These are phyloP conservation scores for Allacma fusca DNA, from an alignment of 2,888 invertebrate species.

Conservation along the genomic window DNA sequence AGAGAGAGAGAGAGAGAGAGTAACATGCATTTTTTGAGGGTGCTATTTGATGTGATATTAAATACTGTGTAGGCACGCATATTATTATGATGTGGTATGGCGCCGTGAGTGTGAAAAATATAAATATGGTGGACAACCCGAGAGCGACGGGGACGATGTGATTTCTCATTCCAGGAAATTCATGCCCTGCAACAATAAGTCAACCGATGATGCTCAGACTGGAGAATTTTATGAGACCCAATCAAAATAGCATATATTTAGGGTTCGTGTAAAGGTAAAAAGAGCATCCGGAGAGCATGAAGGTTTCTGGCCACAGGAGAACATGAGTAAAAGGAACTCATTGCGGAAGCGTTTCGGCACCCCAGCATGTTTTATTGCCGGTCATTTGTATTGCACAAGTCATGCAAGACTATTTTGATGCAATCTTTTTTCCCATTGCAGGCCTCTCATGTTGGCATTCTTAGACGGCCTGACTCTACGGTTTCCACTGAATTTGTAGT, in stretches of 20 bases:
- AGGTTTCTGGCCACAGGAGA: slow-evolving; percentile 36
- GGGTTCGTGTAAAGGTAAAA: slow-evolving; percentile 47
- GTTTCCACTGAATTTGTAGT: no score
- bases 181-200: slow-evolving; percentile 57
- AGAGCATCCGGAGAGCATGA: slow-evolving; percentile 46
- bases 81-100: slow-evolving; percentile 26
- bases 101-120: slow-evolving; percentile 36
- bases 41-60: slow-evolving; percentile 18
- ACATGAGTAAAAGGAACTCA: slow-evolving; percentile 18
- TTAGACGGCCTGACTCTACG: not conserved
- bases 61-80: slow-evolving; percentile 26
- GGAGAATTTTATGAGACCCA: slow-evolving; percentile 47
- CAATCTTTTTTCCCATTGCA: slow-evolving; percentile 49
- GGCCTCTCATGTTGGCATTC: not conserved
- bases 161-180: slow-evolving; percentile 51
- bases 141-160: slow-evolving; percentile 21
- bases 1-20: not conserved
- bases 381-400: slow-evolving; percentile 58
- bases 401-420: slow-evolving; percentile 55
- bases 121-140: slow-evolving; percentile 13
- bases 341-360: slow-evolving; percentile 58
- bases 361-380: slow-evolving; percentile 57
- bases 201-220: slow-evolving; percentile 39
- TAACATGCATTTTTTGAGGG: not conserved
- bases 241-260: slow-evolving; percentile 48